Evolutionary conservation across 2,113 vertebrate genomes (phyloP).

Genomic region (Bubalus kerabau): DNA sequence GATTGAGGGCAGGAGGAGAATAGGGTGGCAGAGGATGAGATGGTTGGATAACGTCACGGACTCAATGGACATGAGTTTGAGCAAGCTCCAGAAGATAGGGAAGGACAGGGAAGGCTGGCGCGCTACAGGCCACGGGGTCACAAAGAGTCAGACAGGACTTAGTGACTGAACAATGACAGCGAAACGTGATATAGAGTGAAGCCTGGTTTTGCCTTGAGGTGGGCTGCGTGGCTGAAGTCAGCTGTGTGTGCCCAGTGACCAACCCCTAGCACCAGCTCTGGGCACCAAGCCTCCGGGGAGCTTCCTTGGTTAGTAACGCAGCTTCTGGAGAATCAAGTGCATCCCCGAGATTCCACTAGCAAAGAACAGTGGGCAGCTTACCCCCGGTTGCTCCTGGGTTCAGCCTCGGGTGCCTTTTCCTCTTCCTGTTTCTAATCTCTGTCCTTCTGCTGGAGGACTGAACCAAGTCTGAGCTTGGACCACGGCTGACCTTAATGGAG

Average conservation of each 20-base stretch:
- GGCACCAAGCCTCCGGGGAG: too few relatives aligned
- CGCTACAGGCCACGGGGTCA: neutral
- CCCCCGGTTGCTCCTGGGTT: neutral
- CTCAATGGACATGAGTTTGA: neutral
- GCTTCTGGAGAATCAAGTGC: neutral
- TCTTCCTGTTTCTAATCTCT: neutral
- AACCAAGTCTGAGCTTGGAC: neutral
- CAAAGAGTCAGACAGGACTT: neutral
- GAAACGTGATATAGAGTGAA: neutral
- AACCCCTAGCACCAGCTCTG: accelerated
- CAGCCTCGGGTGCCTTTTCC: neutral
- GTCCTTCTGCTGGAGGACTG: neutral
- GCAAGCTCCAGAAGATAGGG: neutral
- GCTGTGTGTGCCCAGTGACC: neutral
- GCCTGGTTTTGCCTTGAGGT: neutral
- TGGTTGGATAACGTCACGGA: neutral
- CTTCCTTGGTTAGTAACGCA: neutral
- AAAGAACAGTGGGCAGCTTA: neutral
- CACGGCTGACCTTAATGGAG: accelerated
- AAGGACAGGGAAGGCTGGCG: neutral
- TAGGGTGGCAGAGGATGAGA: neutral
- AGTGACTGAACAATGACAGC: neutral
- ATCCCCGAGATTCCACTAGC: neutral
- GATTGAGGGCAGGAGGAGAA: neutral
- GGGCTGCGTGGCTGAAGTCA: neutral